Percentiles rank a stretch among this genome's conserved stretches.
phyloP scores from a whole-genome alignment of 2,113 vertebrate genomes.

The Podocnemis expansa region DNA sequence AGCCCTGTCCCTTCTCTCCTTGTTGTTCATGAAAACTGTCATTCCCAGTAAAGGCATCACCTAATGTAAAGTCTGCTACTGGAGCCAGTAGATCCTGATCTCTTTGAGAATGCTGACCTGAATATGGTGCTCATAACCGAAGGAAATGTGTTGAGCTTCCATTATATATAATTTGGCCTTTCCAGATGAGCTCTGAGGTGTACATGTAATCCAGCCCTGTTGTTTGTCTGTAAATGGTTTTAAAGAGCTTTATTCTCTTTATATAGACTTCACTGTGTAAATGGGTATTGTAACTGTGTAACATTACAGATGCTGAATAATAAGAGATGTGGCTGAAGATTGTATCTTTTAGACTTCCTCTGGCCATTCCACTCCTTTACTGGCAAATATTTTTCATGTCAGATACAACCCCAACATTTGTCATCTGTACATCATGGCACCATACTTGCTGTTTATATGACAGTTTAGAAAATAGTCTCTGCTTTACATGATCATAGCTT shows the following conservation, averaged over 20 bases:
- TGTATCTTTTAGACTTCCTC: neutral
- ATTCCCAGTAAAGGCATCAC: neutral
- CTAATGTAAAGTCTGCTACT: neutral
- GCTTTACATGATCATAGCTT: neutral
- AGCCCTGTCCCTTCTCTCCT: too few relatives aligned
- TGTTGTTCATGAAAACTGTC: neutral
- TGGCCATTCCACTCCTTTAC: neutral
- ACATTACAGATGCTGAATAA: neutral
- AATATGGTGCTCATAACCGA: neutral
- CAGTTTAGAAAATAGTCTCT: conserved; percentile 40
- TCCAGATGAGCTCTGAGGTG: neutral
- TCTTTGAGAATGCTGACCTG: neutral
- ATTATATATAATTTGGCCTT: neutral
- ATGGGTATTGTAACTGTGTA: conserved; percentile 27
- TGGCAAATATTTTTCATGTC: neutral
- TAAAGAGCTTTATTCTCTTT: neutral
- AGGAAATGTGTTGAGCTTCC: neutral
- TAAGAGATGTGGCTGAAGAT: neutral
- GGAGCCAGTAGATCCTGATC: neutral
- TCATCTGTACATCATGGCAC: neutral
- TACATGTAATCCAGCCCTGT: neutral
- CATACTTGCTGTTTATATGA: neutral
- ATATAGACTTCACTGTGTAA: conserved; percentile 3
- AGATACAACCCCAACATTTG: neutral
- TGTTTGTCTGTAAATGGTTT: conserved; percentile 32